phyloP scores from a whole-genome alignment of 2,113 vertebrate species.

The Anser cygnoides region DNA sequence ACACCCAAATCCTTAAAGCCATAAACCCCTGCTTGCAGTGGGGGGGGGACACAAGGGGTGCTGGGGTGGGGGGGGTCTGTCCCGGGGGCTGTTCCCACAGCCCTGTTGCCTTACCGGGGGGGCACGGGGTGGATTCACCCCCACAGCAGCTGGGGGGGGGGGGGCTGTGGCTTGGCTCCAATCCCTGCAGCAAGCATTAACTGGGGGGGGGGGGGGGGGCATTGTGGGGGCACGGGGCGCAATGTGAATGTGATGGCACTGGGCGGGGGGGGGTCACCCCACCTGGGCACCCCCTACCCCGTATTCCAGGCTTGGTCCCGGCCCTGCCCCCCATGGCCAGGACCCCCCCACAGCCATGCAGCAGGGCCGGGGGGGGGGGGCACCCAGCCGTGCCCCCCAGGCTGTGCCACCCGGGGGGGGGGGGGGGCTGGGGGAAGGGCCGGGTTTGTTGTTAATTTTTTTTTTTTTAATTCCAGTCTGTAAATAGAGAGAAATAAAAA shows the following conservation, averaged over 20 bases:
- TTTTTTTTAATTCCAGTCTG: not conserved
- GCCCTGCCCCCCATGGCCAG: not conserved
- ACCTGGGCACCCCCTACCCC: not conserved
- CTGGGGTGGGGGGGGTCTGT: not conserved
- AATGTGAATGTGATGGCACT: not conserved
- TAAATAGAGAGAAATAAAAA: conserved; percentile 61
- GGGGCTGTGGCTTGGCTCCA: too few relatives aligned
- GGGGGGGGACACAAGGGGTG: not conserved
- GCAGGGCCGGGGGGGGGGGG: not conserved
- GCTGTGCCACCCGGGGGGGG: not conserved
- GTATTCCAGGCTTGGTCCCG: not conserved
- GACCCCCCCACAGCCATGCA: not conserved
- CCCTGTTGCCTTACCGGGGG: not conserved
- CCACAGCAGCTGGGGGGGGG: too few relatives aligned
- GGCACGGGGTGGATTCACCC: not conserved
- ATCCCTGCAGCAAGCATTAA: not conserved
- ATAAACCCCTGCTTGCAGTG: not conserved
- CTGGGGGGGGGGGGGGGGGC: accelerated
- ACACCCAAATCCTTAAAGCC: not conserved
- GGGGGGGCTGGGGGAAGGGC: not conserved
- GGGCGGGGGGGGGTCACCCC: not conserved
- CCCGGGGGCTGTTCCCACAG: not conserved
- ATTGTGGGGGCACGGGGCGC: not conserved
- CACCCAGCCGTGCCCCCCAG: not conserved
- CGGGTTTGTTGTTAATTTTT: not conserved